Evolutionary conservation across 2,888 invertebrate species (phyloP).

Genomic region (Crossocerus cetratus): DNA sequence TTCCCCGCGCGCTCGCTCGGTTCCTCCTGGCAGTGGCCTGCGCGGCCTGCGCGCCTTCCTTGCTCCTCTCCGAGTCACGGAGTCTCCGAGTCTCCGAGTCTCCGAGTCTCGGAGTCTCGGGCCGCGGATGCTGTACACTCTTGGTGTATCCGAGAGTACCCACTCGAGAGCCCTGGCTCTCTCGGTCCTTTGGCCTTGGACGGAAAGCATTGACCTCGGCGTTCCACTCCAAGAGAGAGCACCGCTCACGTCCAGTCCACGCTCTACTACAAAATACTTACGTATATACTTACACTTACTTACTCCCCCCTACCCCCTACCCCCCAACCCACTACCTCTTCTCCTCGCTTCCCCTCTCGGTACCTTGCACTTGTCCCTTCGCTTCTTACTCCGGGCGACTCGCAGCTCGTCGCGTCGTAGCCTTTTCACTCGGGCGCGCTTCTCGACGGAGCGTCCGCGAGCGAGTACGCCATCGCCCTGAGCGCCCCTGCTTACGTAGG

Average conservation of each 20-base stretch:
- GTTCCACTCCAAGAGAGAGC: slow-evolving; percentile 65
- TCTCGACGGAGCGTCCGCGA: slow-evolving; percentile 25
- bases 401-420: slow-evolving; percentile 21
- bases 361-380: neutral
- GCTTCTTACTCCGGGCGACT: slow-evolving; percentile 25
- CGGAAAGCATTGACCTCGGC: slow-evolving; percentile 73
- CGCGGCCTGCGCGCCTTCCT: too few relatives aligned
- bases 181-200: slow-evolving; percentile 72
- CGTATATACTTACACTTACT: slow-evolving; percentile 41
- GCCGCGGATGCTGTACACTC: slow-evolving; percentile 56
- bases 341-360: neutral
- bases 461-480: slow-evolving; percentile 16
- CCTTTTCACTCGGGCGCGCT: slow-evolving; percentile 13
- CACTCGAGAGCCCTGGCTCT: slow-evolving; percentile 58
- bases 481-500: slow-evolving; percentile 39
- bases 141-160: slow-evolving; percentile 56
- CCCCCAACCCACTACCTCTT: slow-evolving; percentile 1
- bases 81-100: too few relatives aligned
- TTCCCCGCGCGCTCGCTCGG: slow-evolving; percentile 35
- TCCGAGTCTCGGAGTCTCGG: too few relatives aligned
- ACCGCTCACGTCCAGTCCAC: slow-evolving; percentile 66
- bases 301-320: slow-evolving; percentile 15
- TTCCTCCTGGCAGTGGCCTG: too few relatives aligned
- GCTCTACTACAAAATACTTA: slow-evolving; percentile 67
- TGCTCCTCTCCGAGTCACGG: too few relatives aligned